Base-by-base conservation (phyloP, 1,140 invertebrate species). In the Cyclina sinensis region DNA sequence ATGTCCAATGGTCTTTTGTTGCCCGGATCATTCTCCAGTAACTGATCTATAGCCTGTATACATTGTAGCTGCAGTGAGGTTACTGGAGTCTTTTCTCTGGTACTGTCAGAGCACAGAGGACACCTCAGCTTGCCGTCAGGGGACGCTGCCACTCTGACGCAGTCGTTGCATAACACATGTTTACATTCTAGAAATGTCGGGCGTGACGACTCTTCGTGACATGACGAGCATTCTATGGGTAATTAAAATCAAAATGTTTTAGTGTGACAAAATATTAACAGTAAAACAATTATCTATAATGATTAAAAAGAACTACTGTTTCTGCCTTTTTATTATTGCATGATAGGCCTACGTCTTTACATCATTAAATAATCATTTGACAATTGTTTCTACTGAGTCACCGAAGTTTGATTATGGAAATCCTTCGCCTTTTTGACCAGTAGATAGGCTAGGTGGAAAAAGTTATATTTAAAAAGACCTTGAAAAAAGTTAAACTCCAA, bases 151-250 rank as follows among this genome's bases (percentile, higher is more conserved):
- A 0, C 3, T 37, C 0, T 48, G 4, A 86, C 70, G 35, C 84
- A 86, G 16, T 27, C 48, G 16, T 73, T 32, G 39, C 84, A 86
- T 46, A 86, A 43, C 35, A 86, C 73, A 37, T 86, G 73, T 37
- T 86, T 86, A 32, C 84, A 86, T 0, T 74, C 84, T 18, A 86
- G 48, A 62, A 54, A 86, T 1, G 24, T 78, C 1, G 84, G 84
- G 11, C 70, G 24, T 37, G 70, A 18, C 11, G 43, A 74, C 37
- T 86, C 84, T 30, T 12, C 21, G 21, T 76, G 43, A 65, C 84
- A 86, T 30, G 43, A 48, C 11, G 84, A 78, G 57, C 84, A 86
- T 39, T 76, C 84, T 86, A 27, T 21, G 43, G 5, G 7, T 14
- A 76, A 68, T 68, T 21, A 32, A 68, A 57, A 21, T 9, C 54